These are phyloP conservation scores for Phrynocephalus guinanensis DNA, from an alignment of 2,797 vertebrate species.

Conservation along the genomic window DNA sequence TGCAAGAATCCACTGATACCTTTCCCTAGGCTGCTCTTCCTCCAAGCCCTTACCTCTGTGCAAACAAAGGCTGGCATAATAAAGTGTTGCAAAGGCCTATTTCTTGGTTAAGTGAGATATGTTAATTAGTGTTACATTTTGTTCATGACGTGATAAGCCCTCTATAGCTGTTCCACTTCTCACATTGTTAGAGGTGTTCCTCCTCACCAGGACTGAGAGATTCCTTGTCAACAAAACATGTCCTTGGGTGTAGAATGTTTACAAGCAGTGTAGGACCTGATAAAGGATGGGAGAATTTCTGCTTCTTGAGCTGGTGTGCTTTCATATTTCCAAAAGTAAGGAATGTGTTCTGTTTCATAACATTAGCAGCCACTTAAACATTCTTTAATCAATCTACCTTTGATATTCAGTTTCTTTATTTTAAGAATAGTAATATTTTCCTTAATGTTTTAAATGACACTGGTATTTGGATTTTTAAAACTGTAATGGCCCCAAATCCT, in stretches of 20 bases:
- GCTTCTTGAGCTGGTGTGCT: neutral
- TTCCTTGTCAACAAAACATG: no score
- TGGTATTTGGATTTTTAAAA: neutral
- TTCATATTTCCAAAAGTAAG: neutral
- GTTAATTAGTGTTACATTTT: no score
- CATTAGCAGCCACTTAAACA: neutral
- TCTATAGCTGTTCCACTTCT: no score
- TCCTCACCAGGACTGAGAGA: no score
- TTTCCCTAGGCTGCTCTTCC: neutral
- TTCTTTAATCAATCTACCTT: neutral
- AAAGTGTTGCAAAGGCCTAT: neutral
- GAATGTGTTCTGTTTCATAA: neutral
- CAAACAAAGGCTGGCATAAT: neutral
- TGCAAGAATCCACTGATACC: neutral
- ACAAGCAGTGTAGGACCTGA: neutral
- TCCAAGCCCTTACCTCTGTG: neutral
- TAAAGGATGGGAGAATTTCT: neutral
- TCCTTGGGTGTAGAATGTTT: neutral
- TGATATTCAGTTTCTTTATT: neutral
- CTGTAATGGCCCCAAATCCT: neutral
- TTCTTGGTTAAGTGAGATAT: neutral
- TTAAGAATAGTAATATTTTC: neutral
- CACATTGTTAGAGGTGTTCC: no score
- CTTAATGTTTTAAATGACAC: neutral
- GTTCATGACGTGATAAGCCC: no score